phyloP scores from a whole-genome alignment of 2,888 invertebrate genomes.

The Panzeria rudis region DNA sequence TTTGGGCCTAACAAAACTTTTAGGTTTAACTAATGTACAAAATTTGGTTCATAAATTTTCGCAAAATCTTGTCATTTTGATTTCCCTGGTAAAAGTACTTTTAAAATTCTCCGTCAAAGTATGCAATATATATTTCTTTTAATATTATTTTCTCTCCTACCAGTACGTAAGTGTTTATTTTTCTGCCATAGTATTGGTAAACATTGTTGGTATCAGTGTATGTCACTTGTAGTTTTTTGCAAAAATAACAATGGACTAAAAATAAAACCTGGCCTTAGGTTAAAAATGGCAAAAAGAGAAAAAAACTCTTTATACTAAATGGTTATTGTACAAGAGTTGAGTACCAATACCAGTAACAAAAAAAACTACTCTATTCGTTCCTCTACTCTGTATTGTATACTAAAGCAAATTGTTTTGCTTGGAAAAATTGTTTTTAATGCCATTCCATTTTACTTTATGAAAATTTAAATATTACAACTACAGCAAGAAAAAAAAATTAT shows the following conservation, averaged over 20 bases:
- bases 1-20: no score
- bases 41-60: no score
- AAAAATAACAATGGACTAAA: constrained; percentile 38
- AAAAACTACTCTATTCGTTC: not conserved
- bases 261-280: constrained; percentile 63
- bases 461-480: constrained; percentile 65
- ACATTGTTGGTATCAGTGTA: constrained; percentile 6
- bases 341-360: constrained; percentile 19
- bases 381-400: not conserved
- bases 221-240: not conserved
- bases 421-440: constrained; percentile 42
- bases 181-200: constrained; percentile 16
- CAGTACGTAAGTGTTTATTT: not conserved
- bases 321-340: constrained; percentile 54
- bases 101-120: constrained; percentile 15
- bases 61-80: no score
- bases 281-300: constrained; percentile 47
- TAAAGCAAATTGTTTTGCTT: constrained; percentile 43
- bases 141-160: constrained; percentile 21
- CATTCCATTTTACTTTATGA: constrained; percentile 59
- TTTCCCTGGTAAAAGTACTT: not conserved
- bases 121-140: constrained; percentile 30
- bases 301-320: constrained; percentile 63
- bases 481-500: constrained; percentile 13
- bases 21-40: no score